A percentile compares a stretch with the other conserved stretches of the same genome.
Evolutionary conservation across 2,797 vertebrate genomes (phyloP).

Genomic region (Tadarida brasiliensis): DNA sequence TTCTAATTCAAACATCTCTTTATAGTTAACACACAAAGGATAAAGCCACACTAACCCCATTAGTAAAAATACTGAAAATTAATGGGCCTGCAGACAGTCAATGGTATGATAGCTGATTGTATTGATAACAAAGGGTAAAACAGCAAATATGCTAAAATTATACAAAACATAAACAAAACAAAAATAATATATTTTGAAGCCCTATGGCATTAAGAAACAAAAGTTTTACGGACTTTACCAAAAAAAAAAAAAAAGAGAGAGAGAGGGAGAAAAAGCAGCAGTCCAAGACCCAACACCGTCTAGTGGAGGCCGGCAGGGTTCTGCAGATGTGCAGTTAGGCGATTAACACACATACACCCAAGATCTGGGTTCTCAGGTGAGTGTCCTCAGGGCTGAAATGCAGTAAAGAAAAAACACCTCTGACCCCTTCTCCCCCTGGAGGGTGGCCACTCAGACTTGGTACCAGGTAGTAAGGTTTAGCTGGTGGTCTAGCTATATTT

Average conservation of each 20-base stretch:
- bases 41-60: not conserved
- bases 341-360: not conserved
- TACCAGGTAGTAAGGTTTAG: not conserved
- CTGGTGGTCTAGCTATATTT: not conserved
- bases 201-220: not conserved
- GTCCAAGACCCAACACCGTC: not conserved
- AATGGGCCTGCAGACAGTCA: not conserved
- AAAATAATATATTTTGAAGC: not conserved
- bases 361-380: not conserved
- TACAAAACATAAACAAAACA: not conserved
- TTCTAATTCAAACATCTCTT: conserved; percentile 4
- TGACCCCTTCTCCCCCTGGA: not conserved
- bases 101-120: not conserved
- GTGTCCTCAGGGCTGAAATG: not conserved
- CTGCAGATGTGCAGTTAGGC: not conserved
- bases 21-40: not conserved
- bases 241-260: not conserved
- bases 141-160: not conserved
- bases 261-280: not conserved
- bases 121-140: not conserved
- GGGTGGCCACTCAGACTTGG: not conserved
- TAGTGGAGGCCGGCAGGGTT: not conserved
- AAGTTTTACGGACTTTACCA: not conserved
- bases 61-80: conserved; percentile 26
- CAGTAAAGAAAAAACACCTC: not conserved